phyloP scores from a whole-genome alignment of 2,113 vertebrate species.

The Budorcas taxicolor region DNA sequence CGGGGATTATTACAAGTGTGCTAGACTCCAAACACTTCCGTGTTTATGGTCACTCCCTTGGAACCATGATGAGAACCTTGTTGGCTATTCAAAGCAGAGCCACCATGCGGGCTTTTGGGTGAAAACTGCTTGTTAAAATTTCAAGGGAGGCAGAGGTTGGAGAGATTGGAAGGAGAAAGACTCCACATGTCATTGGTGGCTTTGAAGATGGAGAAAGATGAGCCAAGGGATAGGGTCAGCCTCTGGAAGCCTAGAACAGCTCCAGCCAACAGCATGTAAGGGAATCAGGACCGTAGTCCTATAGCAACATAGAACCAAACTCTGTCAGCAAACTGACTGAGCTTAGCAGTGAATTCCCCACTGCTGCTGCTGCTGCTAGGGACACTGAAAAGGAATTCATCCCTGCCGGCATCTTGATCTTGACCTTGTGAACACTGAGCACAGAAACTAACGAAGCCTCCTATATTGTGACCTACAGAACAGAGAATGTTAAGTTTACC shows the following conservation, averaged over 20 bases:
- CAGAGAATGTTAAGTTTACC: slow-evolving; percentile 73
- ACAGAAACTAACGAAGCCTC: neutral
- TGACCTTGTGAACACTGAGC: neutral
- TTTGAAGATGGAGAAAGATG: neutral
- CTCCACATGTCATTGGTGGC: neutral
- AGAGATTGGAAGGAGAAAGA: neutral
- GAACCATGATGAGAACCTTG: neutral
- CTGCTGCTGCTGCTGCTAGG: no score
- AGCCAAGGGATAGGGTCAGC: neutral
- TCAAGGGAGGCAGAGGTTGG: neutral
- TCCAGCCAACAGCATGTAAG: neutral
- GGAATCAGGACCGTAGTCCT: neutral
- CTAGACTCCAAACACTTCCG: neutral
- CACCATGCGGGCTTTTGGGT: neutral
- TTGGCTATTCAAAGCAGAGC: neutral
- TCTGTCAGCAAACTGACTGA: neutral
- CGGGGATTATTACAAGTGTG: neutral
- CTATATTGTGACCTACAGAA: neutral
- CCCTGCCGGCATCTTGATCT: neutral
- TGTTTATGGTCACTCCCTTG: neutral
- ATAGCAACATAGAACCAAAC: neutral
- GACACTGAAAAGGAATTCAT: neutral
- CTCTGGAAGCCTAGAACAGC: neutral
- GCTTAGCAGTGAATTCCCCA: neutral
- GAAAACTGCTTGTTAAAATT: neutral